Evolutionary conservation across 2,797 vertebrate genomes (phyloP).

Genomic region (Streptopelia turtur): DNA sequence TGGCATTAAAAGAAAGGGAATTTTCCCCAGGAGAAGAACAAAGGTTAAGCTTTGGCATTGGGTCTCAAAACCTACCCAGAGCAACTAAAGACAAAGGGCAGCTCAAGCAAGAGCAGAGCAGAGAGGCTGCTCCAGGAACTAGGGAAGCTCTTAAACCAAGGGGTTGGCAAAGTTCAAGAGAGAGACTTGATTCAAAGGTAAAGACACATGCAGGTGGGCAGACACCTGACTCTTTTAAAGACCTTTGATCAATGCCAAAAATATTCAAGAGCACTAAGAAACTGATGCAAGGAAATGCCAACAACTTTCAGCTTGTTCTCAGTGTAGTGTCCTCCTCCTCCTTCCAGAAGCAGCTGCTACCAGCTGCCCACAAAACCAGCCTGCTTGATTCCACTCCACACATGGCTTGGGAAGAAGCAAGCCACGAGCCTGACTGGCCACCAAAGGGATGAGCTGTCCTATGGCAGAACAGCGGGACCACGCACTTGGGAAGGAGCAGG

Average conservation of each 20-base stretch:
- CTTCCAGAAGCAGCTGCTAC: not conserved
- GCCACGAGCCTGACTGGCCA: not conserved
- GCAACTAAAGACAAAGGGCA: not conserved
- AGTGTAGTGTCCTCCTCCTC: not conserved
- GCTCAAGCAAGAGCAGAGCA: not conserved
- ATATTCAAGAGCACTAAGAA: not conserved
- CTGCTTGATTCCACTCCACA: not conserved
- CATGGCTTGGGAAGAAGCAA: not conserved
- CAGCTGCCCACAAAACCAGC: not conserved
- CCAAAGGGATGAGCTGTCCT: not conserved
- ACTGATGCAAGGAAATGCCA: not conserved
- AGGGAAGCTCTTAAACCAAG: not conserved
- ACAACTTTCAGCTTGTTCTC: not conserved
- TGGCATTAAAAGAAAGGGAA: not conserved
- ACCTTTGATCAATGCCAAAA: not conserved
- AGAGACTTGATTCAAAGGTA: not conserved
- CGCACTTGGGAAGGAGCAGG: accelerated
- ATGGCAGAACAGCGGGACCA: not conserved
- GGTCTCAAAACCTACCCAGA: not conserved
- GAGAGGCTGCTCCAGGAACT: not conserved
- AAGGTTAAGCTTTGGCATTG: not conserved
- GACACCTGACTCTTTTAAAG: not conserved
- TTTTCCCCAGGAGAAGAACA: not conserved
- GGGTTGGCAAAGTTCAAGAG: not conserved
- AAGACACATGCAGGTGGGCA: not conserved